Evolutionary conservation across 2,113 vertebrate genomes (phyloP).

Genomic region (Riparia riparia): DNA sequence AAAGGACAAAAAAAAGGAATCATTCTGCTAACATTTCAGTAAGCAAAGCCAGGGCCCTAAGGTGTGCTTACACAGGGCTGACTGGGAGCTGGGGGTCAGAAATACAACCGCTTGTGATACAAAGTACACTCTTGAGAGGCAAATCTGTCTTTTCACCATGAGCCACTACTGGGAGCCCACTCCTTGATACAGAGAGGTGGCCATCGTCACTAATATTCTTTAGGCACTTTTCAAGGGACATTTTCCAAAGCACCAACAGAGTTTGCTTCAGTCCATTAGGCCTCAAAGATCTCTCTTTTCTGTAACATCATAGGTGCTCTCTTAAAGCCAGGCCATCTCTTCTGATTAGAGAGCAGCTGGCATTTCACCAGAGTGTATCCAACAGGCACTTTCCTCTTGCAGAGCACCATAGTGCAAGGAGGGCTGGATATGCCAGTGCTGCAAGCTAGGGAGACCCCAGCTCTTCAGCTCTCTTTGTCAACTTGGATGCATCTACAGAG

Average conservation of each 20-base stretch:
- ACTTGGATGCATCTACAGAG: neutral
- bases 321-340: neutral
- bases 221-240: neutral
- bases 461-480: neutral
- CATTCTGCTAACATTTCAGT: neutral
- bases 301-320: neutral
- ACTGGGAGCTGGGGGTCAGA: neutral
- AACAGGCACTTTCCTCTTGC: fast-evolving
- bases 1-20: neutral
- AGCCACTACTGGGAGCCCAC: neutral
- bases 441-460: neutral
- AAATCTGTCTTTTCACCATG: neutral
- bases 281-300: neutral
- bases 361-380: neutral
- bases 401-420: neutral
- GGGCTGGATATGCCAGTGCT: neutral
- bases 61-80: neutral
- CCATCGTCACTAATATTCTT: neutral
- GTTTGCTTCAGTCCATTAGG: neutral
- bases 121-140: neutral
- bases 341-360: neutral
- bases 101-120: neutral
- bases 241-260: neutral
- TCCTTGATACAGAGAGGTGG: neutral
- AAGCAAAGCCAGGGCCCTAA: neutral